phyloP scores from a whole-genome alignment of 2,797 vertebrate genomes.

The Siniperca undulata region DNA sequence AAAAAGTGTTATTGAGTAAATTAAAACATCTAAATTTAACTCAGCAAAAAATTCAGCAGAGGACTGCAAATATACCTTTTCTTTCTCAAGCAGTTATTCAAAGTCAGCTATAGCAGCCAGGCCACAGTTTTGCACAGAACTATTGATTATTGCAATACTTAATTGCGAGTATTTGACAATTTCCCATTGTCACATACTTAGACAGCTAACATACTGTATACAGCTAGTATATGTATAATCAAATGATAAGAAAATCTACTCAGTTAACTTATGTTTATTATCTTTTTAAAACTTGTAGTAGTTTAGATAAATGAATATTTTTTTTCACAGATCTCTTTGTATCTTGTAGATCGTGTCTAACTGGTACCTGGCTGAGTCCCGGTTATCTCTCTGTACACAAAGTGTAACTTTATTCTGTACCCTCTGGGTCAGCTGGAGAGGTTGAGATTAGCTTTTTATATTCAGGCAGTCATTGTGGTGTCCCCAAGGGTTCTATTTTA shows the following conservation, averaged over 20 bases:
- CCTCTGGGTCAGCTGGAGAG: background rate
- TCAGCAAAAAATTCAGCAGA: background rate
- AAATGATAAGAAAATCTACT: background rate
- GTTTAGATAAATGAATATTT: background rate
- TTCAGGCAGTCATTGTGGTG: background rate
- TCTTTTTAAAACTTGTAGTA: background rate
- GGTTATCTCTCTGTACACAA: background rate
- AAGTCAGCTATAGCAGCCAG: background rate
- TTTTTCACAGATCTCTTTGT: background rate
- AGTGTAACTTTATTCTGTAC: background rate
- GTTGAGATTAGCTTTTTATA: background rate
- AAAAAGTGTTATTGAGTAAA: background rate
- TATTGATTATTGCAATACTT: background rate
- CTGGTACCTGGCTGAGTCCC: background rate
- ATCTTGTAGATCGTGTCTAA: background rate
- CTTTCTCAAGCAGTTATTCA: background rate
- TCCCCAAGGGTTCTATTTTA: conserved; percentile 15
- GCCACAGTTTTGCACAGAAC: background rate
- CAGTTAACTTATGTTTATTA: background rate
- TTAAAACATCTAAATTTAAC: conserved; percentile 1
- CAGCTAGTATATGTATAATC: background rate
- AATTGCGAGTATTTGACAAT: background rate
- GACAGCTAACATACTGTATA: background rate
- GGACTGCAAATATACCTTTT: background rate
- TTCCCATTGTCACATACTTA: background rate